Conservation (phyloP, 2,113 vertebrate species). For the Heterocephalus glaber region DNA sequence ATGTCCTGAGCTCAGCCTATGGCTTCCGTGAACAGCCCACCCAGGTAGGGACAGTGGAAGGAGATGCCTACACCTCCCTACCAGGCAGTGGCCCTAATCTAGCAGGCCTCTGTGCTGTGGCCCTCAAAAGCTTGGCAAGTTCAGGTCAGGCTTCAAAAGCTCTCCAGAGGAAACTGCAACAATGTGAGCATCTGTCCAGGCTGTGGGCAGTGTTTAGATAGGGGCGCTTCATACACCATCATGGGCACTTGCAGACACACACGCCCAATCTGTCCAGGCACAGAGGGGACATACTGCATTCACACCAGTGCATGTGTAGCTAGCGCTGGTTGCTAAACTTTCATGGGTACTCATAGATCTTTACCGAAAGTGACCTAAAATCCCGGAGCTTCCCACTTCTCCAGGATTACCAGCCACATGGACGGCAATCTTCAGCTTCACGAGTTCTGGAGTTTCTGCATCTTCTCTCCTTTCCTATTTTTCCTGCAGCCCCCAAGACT, state of each 20-base stretch:
- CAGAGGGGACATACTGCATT: background rate
- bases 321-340: background rate
- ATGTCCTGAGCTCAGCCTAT: background rate
- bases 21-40: background rate
- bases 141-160: background rate
- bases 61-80: background rate
- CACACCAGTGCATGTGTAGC: too few species aligned
- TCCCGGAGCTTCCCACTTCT: too few species aligned
- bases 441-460: too few species aligned
- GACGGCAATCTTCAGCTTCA: background rate
- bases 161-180: background rate
- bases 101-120: background rate
- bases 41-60: too few species aligned
- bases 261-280: accelerated
- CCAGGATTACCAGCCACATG: accelerated
- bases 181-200: accelerated
- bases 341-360: background rate
- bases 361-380: background rate
- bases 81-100: background rate
- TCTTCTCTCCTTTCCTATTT: background rate
- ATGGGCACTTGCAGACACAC: accelerated
- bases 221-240: accelerated
- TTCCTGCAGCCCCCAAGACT: accelerated
- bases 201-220: accelerated
- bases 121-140: background rate